A percentile compares a stretch with the other conserved stretches of the same genome.
phyloP scores from a whole-genome alignment of 2,888 invertebrate species.

The Panzeria rudis region DNA sequence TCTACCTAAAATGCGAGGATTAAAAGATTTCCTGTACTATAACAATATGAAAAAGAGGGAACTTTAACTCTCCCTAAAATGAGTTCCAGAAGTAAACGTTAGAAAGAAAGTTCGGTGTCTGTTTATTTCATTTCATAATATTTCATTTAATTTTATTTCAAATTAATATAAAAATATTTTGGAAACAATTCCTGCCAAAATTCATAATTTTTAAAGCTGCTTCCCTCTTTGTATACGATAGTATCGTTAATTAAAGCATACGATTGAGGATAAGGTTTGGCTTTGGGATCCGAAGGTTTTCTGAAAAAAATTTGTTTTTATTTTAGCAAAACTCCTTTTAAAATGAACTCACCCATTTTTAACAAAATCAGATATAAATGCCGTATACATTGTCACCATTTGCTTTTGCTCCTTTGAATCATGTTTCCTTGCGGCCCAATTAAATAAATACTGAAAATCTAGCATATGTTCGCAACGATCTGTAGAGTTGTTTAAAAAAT shows the following conservation, averaged over 20 bases:
- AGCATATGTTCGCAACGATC: slow-evolving; percentile 83
- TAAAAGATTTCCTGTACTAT: too few relatives aligned
- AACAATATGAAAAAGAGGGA: too few relatives aligned
- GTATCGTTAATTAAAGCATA: slow-evolving; percentile 41
- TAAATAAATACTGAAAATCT: slow-evolving; percentile 85
- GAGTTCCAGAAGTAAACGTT: too few relatives aligned
- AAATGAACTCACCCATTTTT: slow-evolving; percentile 80
- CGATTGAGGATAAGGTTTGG: slow-evolving; percentile 48
- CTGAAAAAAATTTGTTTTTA: slow-evolving; percentile 9
- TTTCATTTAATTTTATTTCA: background rate
- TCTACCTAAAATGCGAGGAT: too few relatives aligned
- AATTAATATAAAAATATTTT: slow-evolving; percentile 45
- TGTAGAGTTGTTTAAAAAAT: slow-evolving; percentile 37
- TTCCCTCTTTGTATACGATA: slow-evolving; percentile 43
- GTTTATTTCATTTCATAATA: too few relatives aligned
- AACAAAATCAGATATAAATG: slow-evolving; percentile 84
- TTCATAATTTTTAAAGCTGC: slow-evolving; percentile 44
- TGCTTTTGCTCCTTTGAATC: slow-evolving; percentile 36
- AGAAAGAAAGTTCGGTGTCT: too few relatives aligned
- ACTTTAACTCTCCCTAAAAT: too few relatives aligned
- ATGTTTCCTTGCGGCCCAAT: slow-evolving; percentile 33
- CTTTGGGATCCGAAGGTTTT: slow-evolving; percentile 17
- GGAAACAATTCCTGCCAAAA: slow-evolving; percentile 65
- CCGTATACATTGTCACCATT: slow-evolving; percentile 83
- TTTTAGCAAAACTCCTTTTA: background rate